A percentile compares a stretch with the other conserved stretches of the same genome.
phyloP scores from a whole-genome alignment of 2,888 invertebrate species.

The Xylocampa areola region DNA sequence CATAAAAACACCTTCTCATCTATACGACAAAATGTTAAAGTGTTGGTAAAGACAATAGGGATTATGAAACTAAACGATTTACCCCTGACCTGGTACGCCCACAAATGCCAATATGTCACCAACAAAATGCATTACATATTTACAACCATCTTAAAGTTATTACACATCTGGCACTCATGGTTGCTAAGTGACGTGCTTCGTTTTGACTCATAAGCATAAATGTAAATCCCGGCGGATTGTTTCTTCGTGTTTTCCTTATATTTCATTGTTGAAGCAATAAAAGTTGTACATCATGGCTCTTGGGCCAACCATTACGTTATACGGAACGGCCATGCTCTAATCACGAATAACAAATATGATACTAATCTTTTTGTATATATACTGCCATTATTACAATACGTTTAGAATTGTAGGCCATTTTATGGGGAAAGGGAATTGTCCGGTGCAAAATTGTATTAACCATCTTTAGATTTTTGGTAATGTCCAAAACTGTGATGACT shows the following conservation, averaged over 20 bases:
- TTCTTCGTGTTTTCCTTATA: conserved; percentile 47
- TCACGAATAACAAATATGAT: conserved; percentile 45
- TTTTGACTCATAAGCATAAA: conserved; percentile 28
- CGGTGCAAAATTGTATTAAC: too few species aligned
- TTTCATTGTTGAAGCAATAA: conserved; percentile 51
- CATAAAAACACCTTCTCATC: conserved; percentile 12
- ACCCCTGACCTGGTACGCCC: conserved; percentile 27
- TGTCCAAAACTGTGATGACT: too few species aligned
- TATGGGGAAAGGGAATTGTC: conserved; percentile 6
- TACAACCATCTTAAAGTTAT: conserved; percentile 25
- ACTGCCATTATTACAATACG: conserved; percentile 19
- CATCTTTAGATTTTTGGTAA: too few species aligned
- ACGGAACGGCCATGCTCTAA: conserved; percentile 38
- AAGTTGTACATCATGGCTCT: conserved; percentile 40
- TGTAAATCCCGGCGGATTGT: conserved; percentile 27
- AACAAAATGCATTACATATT: conserved; percentile 26
- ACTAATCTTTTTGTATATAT: conserved; percentile 38
- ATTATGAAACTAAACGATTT: conserved; percentile 21
- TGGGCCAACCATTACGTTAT: conserved; percentile 29
- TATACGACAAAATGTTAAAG: conserved; percentile 2
- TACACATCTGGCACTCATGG: conserved; percentile 16
- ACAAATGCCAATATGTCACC: conserved; percentile 19
- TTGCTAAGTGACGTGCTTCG: conserved; percentile 19
- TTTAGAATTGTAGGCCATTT: conserved; percentile 5
- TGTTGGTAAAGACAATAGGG: conserved; percentile 30